Conservation (phyloP, 2,113 vertebrate genomes). For the Origma solitaria region DNA sequence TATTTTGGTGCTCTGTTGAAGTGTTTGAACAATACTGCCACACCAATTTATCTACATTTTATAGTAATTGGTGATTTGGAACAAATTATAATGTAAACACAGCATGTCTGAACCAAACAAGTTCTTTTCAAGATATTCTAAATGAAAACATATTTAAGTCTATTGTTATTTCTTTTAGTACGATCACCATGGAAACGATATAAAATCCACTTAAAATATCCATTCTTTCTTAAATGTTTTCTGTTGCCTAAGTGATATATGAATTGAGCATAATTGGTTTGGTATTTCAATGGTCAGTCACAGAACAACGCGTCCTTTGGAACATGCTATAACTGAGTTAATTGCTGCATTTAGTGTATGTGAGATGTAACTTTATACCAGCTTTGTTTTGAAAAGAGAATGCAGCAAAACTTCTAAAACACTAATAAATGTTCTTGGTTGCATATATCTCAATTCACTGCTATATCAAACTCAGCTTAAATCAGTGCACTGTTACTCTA, state of each 20-base stretch:
- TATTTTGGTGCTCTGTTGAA: constrained; percentile 38
- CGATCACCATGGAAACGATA: constrained; percentile 42
- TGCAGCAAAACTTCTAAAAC: not conserved
- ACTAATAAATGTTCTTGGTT: not conserved
- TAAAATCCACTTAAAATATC: constrained; percentile 25
- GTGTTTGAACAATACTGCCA: not conserved
- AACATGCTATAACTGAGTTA: not conserved
- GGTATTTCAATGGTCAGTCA: constrained; percentile 33
- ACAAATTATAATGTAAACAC: constrained; percentile 8
- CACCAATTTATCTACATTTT: not conserved
- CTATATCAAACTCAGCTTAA: not conserved
- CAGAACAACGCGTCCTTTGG: constrained; percentile 15
- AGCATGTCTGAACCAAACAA: constrained; percentile 15
- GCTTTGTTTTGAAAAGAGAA: not conserved
- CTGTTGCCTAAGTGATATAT: not conserved
- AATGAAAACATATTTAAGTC: constrained; percentile 9
- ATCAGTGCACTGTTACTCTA: not conserved
- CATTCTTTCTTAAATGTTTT: not conserved
- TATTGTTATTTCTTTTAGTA: constrained; percentile 28
- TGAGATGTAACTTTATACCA: not conserved
- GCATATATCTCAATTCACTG: not conserved
- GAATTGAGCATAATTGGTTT: not conserved
- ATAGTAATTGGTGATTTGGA: not conserved
- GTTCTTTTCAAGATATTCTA: not conserved
- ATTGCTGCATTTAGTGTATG: not conserved